A percentile compares a stretch with the other conserved stretches of the same genome.
Evolutionary conservation across 2,888 invertebrate genomes (phyloP).

Genomic region (Xanthia icteritia): DNA sequence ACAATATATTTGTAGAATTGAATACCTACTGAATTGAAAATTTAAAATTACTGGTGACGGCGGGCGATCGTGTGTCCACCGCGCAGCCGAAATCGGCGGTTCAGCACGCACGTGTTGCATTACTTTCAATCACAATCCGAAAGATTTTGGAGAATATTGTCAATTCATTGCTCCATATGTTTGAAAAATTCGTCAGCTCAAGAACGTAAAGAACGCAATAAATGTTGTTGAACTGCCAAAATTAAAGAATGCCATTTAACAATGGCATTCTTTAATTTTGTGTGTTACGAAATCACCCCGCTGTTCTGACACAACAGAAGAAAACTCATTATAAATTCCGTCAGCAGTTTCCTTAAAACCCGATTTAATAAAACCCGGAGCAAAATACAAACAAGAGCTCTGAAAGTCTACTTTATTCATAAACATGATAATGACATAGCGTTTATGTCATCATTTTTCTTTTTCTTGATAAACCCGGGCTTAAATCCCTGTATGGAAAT

Average conservation of each 20-base stretch:
- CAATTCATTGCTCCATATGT: neutral
- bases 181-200: neutral
- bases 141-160: neutral
- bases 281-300: too few relatives aligned
- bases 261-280: too few relatives aligned
- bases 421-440: neutral
- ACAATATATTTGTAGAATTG: neutral
- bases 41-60: too few relatives aligned
- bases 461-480: neutral
- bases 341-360: neutral
- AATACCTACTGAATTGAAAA: neutral
- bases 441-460: neutral
- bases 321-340: neutral
- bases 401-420: neutral
- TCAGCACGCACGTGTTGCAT: too few relatives aligned
- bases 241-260: neutral
- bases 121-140: too few relatives aligned
- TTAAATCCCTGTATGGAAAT: slow-evolving; percentile 10
- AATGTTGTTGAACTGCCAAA: neutral
- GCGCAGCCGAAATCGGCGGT: too few relatives aligned
- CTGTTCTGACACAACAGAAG: neutral
- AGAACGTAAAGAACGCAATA: too few relatives aligned
- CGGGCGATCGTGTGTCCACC: too few relatives aligned
- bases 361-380: neutral
- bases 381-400: neutral